Evolutionary conservation across 1,140 invertebrate species (phyloP).

Genomic region (Steinernema feltiae): DNA sequence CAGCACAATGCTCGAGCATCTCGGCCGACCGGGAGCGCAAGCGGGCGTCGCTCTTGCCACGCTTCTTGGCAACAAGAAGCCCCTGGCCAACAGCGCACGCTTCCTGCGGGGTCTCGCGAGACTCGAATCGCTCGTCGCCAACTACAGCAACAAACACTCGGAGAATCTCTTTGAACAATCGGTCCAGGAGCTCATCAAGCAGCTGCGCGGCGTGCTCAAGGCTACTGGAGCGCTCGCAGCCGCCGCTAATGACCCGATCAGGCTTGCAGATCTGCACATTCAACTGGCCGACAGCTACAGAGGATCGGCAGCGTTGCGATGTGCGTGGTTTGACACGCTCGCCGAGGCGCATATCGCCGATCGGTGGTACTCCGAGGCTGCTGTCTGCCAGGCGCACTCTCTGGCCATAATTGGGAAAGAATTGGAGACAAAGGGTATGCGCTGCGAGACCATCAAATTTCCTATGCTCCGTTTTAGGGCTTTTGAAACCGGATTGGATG

Average conservation of each 20-base stretch:
- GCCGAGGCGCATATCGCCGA: conserved; percentile 72
- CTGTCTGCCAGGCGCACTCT: conserved; percentile 56
- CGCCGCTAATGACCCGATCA: conserved; percentile 78
- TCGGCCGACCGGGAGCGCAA: conserved; percentile 43
- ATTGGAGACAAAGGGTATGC: conserved; percentile 34
- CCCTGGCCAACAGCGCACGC: conserved; percentile 30
- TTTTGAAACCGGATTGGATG: conserved; percentile 44
- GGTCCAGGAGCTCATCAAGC: conserved; percentile 82
- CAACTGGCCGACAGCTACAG: conserved; percentile 87
- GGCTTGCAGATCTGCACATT: conserved; percentile 82
- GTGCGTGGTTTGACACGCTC: conserved; percentile 88
- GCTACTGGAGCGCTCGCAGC: conserved; percentile 85
- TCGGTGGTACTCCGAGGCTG: conserved; percentile 72
- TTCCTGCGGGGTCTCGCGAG: conserved; percentile 46
- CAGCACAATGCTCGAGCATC: conserved; percentile 14
- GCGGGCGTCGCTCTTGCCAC: conserved; percentile 49
- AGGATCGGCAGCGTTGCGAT: conserved; percentile 80
- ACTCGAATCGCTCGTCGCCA: conserved; percentile 41
- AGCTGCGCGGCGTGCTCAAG: conserved; percentile 83
- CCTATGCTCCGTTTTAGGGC: conserved; percentile 29
- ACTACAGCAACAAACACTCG: conserved; percentile 7
- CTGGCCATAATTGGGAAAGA: conserved; percentile 56
- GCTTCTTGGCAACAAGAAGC: conserved; percentile 43
- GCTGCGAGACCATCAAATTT: background rate
- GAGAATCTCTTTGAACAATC: conserved; percentile 56